Base-by-base conservation (phyloP, 1,140 invertebrate species). In the Colletes latitarsis region DNA sequence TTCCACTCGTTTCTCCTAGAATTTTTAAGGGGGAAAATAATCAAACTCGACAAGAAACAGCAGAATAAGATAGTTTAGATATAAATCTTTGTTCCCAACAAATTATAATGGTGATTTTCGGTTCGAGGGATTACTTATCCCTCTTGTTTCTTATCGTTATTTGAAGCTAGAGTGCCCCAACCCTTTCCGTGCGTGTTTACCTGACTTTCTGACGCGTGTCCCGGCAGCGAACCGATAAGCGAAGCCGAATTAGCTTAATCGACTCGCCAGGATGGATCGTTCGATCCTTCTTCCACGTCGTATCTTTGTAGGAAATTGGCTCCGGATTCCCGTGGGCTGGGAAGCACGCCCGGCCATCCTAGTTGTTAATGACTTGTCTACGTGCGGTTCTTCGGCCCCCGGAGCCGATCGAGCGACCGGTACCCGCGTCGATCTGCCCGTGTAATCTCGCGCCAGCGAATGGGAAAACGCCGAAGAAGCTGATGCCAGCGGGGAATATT, bases 181-280 rank as follows among this genome's bases (percentile, higher is more conserved):
- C 30, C 30, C 30, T 30, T 30, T 30, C 30, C 30, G 30, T 30
- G 30, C 30, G 30, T 30, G 30, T 30, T 30, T 30, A 30, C 30
- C 30, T 30, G 30, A 30, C 30, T 30, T 30, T 30, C 30, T 30
- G 30, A 30, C 30, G 30, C 30, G 30, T 30, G 30, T 30, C 30
- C 30, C 30, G 30, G 30, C 30, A 30, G 30, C 30, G 30, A 30
- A 30, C 30, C 30, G 30, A 30, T 30, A 30, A 30, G 30, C 30
- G 30, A 30, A 30, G 52, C n/a, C 79, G 72, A 83, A 83, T 83
- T 83, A 82, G 46, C 60, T 82, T 82, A 77, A 83, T 83, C 82
- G 72, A 68, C 53, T 82, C 49, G 21, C 39, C 43, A 43, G 39
- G 66, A 83, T 82, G 70, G 72, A 83, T 77, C 49, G 68, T 53